These are phyloP conservation scores for Telenomus remus DNA, from an alignment of 1,140 invertebrate genomes.

Conservation along the genomic window DNA sequence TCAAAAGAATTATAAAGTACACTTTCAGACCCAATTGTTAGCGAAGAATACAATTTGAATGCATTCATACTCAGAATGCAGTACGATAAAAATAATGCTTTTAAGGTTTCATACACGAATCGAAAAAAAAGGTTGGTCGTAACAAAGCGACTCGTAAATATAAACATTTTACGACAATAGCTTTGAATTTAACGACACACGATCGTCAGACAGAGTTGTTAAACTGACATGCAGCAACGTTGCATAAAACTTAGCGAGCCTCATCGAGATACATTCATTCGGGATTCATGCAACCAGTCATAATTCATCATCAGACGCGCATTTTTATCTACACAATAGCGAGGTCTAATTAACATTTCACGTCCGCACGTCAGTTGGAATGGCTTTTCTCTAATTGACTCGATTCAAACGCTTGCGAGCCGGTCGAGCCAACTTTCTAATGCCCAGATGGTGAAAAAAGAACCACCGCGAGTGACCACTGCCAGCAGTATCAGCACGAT, in stretches of 20 bases:
- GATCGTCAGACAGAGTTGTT: conserved; percentile 16
- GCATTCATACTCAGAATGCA: no score
- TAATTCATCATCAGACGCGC: background rate
- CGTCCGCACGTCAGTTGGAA: conserved; percentile 21
- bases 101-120: background rate
- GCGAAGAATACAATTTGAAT: no score
- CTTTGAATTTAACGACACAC: conserved; percentile 11
- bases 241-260: conserved; percentile 5
- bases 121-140: conserved; percentile 8
- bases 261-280: no score
- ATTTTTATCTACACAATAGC: background rate
- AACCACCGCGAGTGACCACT: conserved; percentile 31
- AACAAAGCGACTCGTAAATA: background rate
- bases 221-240: conserved; percentile 6
- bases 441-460: conserved; percentile 13
- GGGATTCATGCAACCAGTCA: no score
- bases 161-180: conserved; percentile 18
- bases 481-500: conserved; percentile 28
- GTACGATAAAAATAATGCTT: no score
- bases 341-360: no score
- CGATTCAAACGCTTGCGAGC: conserved; percentile 30
- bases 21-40: no score
- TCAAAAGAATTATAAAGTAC: no score
- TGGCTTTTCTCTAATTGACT: conserved; percentile 33
- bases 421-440: conserved; percentile 42